These are phyloP conservation scores for Auanema freiburgensis DNA, from an alignment of 2,888 invertebrate genomes.

Conservation along the genomic window DNA sequence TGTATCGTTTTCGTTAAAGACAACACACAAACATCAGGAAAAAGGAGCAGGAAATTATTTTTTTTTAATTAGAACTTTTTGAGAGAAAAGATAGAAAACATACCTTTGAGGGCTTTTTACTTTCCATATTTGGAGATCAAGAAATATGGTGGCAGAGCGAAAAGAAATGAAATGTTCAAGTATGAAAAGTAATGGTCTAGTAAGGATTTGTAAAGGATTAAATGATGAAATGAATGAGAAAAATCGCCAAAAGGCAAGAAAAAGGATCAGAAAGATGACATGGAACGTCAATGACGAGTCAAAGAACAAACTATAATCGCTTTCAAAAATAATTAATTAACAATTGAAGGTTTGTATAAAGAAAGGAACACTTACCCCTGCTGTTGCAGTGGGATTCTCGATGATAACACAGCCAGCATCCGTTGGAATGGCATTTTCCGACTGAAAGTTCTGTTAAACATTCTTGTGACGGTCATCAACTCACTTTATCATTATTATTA, in stretches of 20 bases:
- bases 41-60: too few species aligned
- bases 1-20: neutral
- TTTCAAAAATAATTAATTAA: too few species aligned
- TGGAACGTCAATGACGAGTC: neutral
- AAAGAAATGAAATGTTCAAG: too few species aligned
- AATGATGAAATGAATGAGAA: constrained; percentile 5
- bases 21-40: neutral
- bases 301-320: neutral
- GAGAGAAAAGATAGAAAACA: too few species aligned
- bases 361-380: neutral
- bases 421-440: constrained; percentile 12
- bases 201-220: neutral
- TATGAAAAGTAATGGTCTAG: too few species aligned
- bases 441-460: neutral
- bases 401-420: constrained; percentile 35
- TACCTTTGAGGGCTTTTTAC: too few species aligned
- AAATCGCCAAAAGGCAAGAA: constrained; percentile 3
- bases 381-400: constrained; percentile 45
- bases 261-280: neutral
- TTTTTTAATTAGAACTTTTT: too few species aligned
- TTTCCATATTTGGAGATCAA: too few species aligned
- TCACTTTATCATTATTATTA: constrained; percentile 4
- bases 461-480: neutral
- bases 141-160: too few species aligned
- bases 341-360: neutral